Base-by-base conservation (phyloP, 2,797 vertebrate genomes). In the Corythornis leucogaster region DNA sequence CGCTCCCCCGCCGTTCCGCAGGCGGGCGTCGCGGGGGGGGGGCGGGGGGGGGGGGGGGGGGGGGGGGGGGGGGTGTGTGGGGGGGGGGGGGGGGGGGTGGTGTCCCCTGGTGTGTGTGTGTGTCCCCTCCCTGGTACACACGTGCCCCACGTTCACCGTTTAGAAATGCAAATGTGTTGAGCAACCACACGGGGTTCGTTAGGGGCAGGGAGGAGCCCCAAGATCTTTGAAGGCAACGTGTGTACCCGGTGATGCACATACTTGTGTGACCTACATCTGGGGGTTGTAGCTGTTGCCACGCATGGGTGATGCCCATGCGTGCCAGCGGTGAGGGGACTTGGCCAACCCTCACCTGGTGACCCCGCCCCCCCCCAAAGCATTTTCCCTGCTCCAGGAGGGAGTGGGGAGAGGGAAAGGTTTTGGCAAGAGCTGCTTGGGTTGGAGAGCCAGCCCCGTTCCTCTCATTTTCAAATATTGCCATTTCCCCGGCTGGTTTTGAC, bases 251-350 rank as follows among this genome's bases (percentile, higher is more conserved):
- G 80, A n/a, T 64, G 77, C 63, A 19, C 35, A 2, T 6, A 28
- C 6, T 43, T 21, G 77, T 16, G 12, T 90, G 86, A 89, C 82
- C 92, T 80, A 89, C 89, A 91, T 85, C 76, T 12, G 3, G 48
- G 48, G 42, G 62, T 62, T 11, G 57, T 1, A 14, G 53, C 31
- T 0, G 11, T 17, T 26, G 9, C 71, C 53, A 9, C 1, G 18
- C 35, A 67, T 30, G 48, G 9, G 66, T 3, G 40, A 64, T 87
- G 85, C 50, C 73, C 67, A 24, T 3, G 5, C 2, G 24, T 40
- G 70, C 54, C 81, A 8, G 1, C 8, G 2, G 53, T 1, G 3
- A 69, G 22, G 30, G 42, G 33, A 12, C 20, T 71, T 8, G 1
- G 61, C 61, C 38, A 25, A 10, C 20, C 45, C 30, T 58, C 14